Evolutionary conservation across 2,113 vertebrate species (phyloP).

Genomic region (Archocentrus centrarchus): DNA sequence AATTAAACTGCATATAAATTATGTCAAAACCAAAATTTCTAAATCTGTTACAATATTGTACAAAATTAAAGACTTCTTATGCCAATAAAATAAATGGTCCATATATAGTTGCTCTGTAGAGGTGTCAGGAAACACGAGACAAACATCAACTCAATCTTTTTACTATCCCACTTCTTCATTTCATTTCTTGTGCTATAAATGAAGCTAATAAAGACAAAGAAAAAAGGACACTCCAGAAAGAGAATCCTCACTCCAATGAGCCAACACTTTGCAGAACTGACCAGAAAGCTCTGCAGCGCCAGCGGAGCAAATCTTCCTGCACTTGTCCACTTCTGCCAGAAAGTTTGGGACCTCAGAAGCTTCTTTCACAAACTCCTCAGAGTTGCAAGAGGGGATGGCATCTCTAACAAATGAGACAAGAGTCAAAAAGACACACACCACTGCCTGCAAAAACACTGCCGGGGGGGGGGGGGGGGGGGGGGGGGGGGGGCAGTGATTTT

Average conservation of each 20-base stretch:
- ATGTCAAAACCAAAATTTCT: fast-evolving
- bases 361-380: constrained; percentile 85
- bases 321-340: constrained; percentile 85
- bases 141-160: too few species aligned
- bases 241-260: neutral
- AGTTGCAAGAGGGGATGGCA: constrained; percentile 81
- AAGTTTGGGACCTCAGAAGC: constrained; percentile 89
- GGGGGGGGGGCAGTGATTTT: neutral
- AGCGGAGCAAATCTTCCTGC: constrained; percentile 65
- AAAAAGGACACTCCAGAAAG: neutral
- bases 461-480: neutral
- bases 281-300: constrained; percentile 48
- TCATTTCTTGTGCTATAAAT: neutral
- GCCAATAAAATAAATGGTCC: too few species aligned
- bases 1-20: neutral
- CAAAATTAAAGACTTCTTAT: neutral
- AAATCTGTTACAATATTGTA: neutral
- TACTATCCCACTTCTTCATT: too few species aligned
- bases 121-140: too few species aligned
- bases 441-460: constrained; percentile 18
- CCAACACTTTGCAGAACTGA: constrained; percentile 40
- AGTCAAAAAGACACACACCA: constrained; percentile 36
- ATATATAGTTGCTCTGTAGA: too few species aligned
- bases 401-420: constrained; percentile 80
- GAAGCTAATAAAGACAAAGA: neutral